phyloP scores from a whole-genome alignment of 2,888 invertebrate species.

The Harpagoxenus sublaevis region DNA sequence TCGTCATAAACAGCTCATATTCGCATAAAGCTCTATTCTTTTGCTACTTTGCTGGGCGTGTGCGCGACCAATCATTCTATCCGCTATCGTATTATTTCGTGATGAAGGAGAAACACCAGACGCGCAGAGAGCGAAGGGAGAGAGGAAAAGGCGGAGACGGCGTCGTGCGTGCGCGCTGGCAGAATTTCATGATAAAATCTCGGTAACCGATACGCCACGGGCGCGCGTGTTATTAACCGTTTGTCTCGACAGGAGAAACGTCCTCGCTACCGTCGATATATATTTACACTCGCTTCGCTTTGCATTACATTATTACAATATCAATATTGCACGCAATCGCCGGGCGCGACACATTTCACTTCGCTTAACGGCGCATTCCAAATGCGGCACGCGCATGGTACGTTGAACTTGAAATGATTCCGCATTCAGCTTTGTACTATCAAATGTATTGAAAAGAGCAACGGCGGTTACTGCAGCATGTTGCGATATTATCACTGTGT shows the following conservation, averaged over 20 bases:
- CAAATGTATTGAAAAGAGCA: not conserved
- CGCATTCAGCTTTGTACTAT: not conserved
- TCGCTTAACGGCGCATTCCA: conserved; percentile 19
- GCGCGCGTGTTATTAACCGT: conserved; percentile 46
- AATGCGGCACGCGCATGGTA: conserved; percentile 1
- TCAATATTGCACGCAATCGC: conserved; percentile 7
- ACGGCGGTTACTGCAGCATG: not conserved
- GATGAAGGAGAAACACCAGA: conserved; percentile 57
- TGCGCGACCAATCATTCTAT: conserved; percentile 59
- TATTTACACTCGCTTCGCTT: conserved; percentile 14
- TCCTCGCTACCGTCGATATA: conserved; percentile 36
- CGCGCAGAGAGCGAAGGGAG: conserved; percentile 1
- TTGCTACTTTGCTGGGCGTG: conserved; percentile 54
- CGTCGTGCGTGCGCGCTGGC: not conserved
- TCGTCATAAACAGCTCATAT: conserved; percentile 72
- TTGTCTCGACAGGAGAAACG: conserved; percentile 29
- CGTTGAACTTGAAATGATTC: conserved; percentile 29
- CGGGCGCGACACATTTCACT: conserved; percentile 9
- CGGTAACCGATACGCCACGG: conserved; percentile 49
- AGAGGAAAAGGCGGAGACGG: not conserved
- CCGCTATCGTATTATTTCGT: conserved; percentile 66
- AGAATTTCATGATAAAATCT: conserved; percentile 61
- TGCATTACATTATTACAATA: conserved; percentile 24
- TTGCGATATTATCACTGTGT: not conserved
- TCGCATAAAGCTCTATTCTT: conserved; percentile 66